phyloP scores from a whole-genome alignment of 2,113 vertebrate species.

The Puma concolor region DNA sequence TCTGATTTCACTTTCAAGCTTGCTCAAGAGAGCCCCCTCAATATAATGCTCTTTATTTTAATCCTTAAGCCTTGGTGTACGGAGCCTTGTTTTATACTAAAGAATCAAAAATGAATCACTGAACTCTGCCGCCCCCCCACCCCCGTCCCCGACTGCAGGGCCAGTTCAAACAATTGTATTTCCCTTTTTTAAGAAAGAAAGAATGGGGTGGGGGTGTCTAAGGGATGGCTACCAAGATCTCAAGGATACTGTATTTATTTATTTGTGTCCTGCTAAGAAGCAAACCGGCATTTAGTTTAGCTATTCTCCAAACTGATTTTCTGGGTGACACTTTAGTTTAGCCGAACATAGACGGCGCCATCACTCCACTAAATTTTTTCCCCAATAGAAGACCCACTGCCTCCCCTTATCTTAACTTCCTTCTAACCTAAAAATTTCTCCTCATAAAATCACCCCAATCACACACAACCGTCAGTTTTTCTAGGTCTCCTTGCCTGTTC shows the following conservation, averaged over 20 bases:
- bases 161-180: slow-evolving; percentile 62
- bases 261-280: slow-evolving; percentile 73
- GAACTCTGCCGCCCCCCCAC: not conserved
- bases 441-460: slow-evolving; percentile 73
- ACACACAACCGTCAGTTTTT: slow-evolving; percentile 77
- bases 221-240: slow-evolving; percentile 51
- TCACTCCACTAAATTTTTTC: slow-evolving; percentile 87
- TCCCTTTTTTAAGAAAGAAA: slow-evolving; percentile 39
- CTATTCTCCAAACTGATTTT: slow-evolving; percentile 85
- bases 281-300: slow-evolving; percentile 83
- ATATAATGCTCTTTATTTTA: slow-evolving; percentile 31
- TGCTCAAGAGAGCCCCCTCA: slow-evolving; percentile 51
- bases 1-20: slow-evolving; percentile 70
- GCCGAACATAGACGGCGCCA: slow-evolving; percentile 91
- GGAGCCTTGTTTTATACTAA: slow-evolving; percentile 64
- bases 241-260: slow-evolving; percentile 51
- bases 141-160: slow-evolving; percentile 35
- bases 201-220: not conserved
- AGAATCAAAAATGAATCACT: slow-evolving; percentile 48
- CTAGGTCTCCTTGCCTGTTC: slow-evolving; percentile 68
- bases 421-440: slow-evolving; percentile 81
- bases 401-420: slow-evolving; percentile 88
- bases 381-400: slow-evolving; percentile 82
- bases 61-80: slow-evolving; percentile 1
- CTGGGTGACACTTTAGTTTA: slow-evolving; percentile 87